Percentiles rank a stretch among this genome's conserved stretches.
phyloP scores from a whole-genome alignment of 2,113 vertebrate species.

The Xenopus tropicalis region UCB_Xtro_10.0 CM004449.2:13841501-13842000 shows the following conservation, averaged over 20 bases:
- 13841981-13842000: too few species aligned
- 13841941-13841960: too few species aligned
- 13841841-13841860: too few species aligned
- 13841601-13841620: slow-evolving; percentile 43
- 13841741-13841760: slow-evolving; percentile 23
- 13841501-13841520: too few species aligned
- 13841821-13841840: too few species aligned
- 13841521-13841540: too few species aligned
- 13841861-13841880: too few species aligned
- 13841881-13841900: too few species aligned
- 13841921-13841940: too few species aligned
- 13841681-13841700: slow-evolving; percentile 27
- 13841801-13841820: neutral
- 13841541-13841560: neutral
- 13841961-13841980: too few species aligned
- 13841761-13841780: slow-evolving; percentile 24
- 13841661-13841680: slow-evolving; percentile 39
- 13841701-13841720: slow-evolving; percentile 23
- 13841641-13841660: slow-evolving; percentile 33
- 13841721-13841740: slow-evolving; percentile 22
- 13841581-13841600: slow-evolving; percentile 26
- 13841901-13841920: too few species aligned
- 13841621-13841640: slow-evolving; percentile 42
- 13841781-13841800: neutral
- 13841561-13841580: slow-evolving; percentile 23